Evolutionary conservation across 2,797 vertebrate genomes (phyloP), one percentile per base, ranked within the genome.

Genomic region (Carapus acus): DNA sequence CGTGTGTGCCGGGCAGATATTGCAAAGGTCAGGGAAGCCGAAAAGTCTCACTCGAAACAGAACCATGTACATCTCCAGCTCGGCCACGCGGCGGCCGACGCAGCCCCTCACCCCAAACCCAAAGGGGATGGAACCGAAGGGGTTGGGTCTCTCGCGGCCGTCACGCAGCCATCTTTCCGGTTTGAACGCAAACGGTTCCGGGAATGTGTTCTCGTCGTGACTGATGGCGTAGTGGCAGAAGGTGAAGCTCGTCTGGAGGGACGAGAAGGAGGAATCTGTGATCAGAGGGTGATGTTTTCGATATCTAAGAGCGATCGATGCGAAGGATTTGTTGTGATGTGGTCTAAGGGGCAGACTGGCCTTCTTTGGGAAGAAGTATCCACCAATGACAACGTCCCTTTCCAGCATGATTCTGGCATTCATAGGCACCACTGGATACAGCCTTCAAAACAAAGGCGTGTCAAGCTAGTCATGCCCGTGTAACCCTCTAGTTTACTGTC

Each of bases 71-170:
- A 91, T 87, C 73, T 90, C 87, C 8, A 91, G 77, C 69, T 91
- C 88, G 36, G 89, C 89, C n/a, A 90, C 83, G 18, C 88, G 73
- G 1, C 86, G 83, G 0, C 89, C 89, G 1, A 86, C 82, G 19
- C 89, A 91, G 44, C 80, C 68, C 60, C 89, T 79, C 17, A 88
- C 83, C 13, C 89, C 89, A 6, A 83, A 89, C 7, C 89, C 89
- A 40, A 91, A 91, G 0, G 89, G 86, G 47, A 89, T 81, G 44
- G 87, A 85, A 7, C 79, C 79, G 1, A 90, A 91, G 0, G 87
- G 71, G 38, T 80, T 61, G 0, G 86, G 87, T 54, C 72, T 75
- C 8, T 49, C 8, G 0, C 42, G 63, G 2, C 82, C 75, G 4
- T 85, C 84, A 1, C 85, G 72, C 17, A 89, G 78, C 88, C 88